Base-by-base conservation (phyloP, 2,113 vertebrate species). In the Neopipo cinnamomea region DNA sequence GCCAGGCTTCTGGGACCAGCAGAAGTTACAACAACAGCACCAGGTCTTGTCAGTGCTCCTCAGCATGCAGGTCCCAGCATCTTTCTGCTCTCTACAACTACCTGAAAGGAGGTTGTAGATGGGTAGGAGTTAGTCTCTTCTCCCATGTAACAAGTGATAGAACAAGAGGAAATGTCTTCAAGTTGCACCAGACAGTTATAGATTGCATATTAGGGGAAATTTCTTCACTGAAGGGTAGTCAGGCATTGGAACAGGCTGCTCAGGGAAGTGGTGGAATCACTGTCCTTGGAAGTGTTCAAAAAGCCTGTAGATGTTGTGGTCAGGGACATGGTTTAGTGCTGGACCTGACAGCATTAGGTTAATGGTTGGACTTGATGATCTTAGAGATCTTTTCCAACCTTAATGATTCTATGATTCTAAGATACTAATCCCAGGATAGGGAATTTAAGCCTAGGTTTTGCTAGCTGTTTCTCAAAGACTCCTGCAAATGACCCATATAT, bases 21-120 rank as follows among this genome's bases (percentile, higher is more conserved):
- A 1, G 52, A 27, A 1, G 1, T 42, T 18, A 23, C 1, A 2
- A 24, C 9, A 15, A 31, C 1, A 23, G n/a, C 55, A 74, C 11
- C 30, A 33, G 33, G 46, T 17, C 3, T 4, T 42, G 10, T n/a
- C 72, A 41, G 72, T 11, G 19, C 37, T 74, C 56, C 18, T 27
- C 30, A 13, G 12, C 3, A 3, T 6, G 35, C 31, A 35, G 17
- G 11, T 56, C 61, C 25, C 67, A 62, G 3, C 0, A 0, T 11
- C 33, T 67, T 66, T 46, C 46, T 55, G 42, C 42, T n/a, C 31
- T 16, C 42, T 11, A 25, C 65, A n/a, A 12, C 42, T 46, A 18
- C 42, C 22, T 25, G 23, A 67, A 41, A 62, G 17, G 55, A 55
- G 17, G 6, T 9, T 47, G 41, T 41, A 27, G 47, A 15, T 6